A percentile compares a stretch with the other conserved stretches of the same genome.
These are phyloP conservation scores for Chlorodrepanis virens DNA, from an alignment of 2,113 vertebrate genomes.

Conservation along the genomic window DNA sequence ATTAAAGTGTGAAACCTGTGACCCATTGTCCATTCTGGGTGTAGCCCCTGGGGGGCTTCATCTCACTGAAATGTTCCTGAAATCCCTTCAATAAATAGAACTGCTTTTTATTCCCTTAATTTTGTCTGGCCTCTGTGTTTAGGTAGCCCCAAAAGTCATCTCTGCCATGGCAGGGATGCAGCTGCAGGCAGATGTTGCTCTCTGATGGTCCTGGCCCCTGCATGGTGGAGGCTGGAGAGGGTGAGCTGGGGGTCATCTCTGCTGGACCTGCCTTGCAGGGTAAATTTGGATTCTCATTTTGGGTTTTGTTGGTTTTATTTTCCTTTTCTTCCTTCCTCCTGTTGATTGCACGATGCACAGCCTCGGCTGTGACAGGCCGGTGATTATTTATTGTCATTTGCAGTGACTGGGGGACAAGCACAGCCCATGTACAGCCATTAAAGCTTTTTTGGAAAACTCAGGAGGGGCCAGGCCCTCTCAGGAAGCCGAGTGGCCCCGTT, in stretches of 20 bases:
- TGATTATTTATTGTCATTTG: not conserved
- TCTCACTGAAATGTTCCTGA: not conserved
- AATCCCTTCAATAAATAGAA: not conserved
- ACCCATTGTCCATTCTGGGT: not conserved
- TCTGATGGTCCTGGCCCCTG: not conserved
- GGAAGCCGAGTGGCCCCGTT: not conserved
- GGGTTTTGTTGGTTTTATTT: not conserved
- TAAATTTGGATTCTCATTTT: not conserved
- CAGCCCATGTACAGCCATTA: not conserved
- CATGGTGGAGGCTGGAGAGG: rapidly evolving
- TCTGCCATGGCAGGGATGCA: not conserved
- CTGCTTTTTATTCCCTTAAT: not conserved
- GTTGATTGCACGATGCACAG: not conserved
- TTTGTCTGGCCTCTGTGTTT: not conserved
- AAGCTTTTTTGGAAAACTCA: not conserved
- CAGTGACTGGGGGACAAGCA: not conserved
- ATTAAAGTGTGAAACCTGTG: rapidly evolving
- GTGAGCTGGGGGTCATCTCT: not conserved
- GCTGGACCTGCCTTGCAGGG: not conserved
- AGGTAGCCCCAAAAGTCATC: not conserved
- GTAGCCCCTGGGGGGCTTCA: too few relatives aligned
- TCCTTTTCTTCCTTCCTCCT: not conserved
- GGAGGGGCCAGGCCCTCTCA: not conserved
- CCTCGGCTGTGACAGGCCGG: not conserved
- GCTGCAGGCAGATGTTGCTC: not conserved